A percentile compares a stretch with the other conserved stretches of the same genome.
Evolutionary conservation across 2,888 invertebrate genomes (phyloP).

Genomic region (Ectropis crepuscularia): DNA sequence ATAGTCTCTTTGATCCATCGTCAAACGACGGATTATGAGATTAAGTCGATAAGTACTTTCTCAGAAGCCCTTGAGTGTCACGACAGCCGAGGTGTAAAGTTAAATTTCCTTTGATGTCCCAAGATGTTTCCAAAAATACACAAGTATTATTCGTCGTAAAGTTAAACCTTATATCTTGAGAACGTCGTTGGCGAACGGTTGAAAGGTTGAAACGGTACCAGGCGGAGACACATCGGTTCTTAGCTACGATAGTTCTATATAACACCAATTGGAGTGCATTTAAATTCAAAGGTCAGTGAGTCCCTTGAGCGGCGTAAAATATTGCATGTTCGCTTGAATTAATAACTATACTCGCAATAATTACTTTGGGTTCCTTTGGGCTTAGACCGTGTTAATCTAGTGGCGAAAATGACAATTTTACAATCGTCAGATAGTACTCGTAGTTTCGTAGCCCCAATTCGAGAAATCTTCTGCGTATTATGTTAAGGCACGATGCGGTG

Average conservation of each 20-base stretch:
- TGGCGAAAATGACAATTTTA: no score
- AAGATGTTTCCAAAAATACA: slow-evolving; percentile 2
- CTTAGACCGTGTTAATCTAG: no score
- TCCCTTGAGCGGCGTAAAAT: slow-evolving; percentile 44
- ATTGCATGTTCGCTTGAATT: slow-evolving; percentile 51
- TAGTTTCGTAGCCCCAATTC: no score
- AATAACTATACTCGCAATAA: background rate
- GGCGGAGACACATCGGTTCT: slow-evolving; percentile 20
- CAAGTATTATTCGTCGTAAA: slow-evolving; percentile 1
- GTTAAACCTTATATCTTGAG: background rate
- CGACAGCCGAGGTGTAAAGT: slow-evolving; percentile 15
- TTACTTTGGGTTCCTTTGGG: background rate
- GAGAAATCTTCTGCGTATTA: no score
- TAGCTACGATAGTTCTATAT: slow-evolving; percentile 15
- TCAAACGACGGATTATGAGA: slow-evolving; percentile 25
- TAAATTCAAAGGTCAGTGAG: slow-evolving; percentile 69
- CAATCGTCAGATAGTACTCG: no score
- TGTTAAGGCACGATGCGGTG: no score
- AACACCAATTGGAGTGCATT: slow-evolving; percentile 46
- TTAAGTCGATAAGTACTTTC: slow-evolving; percentile 19
- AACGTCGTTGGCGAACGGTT: background rate
- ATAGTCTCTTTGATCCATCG: background rate
- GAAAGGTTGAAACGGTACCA: slow-evolving; percentile 27
- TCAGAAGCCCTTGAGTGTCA: slow-evolving; percentile 13
- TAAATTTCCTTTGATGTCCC: slow-evolving; percentile 3